Base-by-base conservation (phyloP, 2,888 invertebrate genomes). In the Ectemnius cavifrons region DNA sequence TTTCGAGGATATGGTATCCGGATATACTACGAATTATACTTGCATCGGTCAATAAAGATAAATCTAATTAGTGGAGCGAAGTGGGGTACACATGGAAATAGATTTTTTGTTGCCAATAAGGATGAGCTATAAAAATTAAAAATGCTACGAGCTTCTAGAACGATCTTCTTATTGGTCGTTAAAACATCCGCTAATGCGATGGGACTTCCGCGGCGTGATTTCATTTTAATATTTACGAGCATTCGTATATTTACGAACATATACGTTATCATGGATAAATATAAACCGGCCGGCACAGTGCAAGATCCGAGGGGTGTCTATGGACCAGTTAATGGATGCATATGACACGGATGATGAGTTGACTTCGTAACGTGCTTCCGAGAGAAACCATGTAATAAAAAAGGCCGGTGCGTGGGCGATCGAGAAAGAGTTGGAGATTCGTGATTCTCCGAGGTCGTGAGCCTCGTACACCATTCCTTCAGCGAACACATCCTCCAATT, bases 371-470 rank as follows among this genome's bases (percentile, higher is more conserved):
- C 47, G 57, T 61, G 56, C 52, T 47, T 13, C 3, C n/a, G 4
- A 62, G 62, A 47, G 49, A 37, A 28, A 57, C 27, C 56, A 66
- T 18, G 71, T 23, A 62, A 45, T 23, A 20, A 45, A 62, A 63
- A 71, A 67, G 63, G 64, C 60, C 28, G 63, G n/a, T 11, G 65
- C 68, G 77, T 77, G 75, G 77, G 77, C 68, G 71, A 76, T 75
- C 67, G 60, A 23, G 63, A 64, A 46, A 52, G 52, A 65, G 59
- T 28, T 56, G 20, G 47, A 11, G 59, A 59, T 68, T 69, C 49
- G 65, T 47, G 67, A 45, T 76, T 65, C 66, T 45, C 49, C 67
- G 75, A 77, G 71, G 75, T 77, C 75, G 63, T 71, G 65, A 56
- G 77, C 68, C 71, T 58, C 65, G 64, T 37, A 56, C 37, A 37